Percentiles rank a stretch among this genome's conserved stretches.
These are phyloP conservation scores for Hemaris fuciformis DNA, from an alignment of 2,888 invertebrate genomes.

Conservation along the genomic window DNA sequence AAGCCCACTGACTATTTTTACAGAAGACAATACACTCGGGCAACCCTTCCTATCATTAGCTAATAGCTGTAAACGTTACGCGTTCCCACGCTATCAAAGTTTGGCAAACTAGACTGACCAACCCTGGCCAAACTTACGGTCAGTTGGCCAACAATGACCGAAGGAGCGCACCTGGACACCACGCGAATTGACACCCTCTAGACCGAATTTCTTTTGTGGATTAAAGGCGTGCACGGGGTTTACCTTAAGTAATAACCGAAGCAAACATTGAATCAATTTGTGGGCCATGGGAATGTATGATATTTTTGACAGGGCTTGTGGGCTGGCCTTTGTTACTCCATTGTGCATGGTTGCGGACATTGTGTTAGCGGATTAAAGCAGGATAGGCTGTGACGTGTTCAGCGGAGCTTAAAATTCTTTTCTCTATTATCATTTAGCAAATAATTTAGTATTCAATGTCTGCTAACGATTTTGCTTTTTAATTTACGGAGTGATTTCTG, in stretches of 20 bases:
- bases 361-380: slow-evolving; percentile 48
- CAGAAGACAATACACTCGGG: background rate
- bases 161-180: slow-evolving; percentile 57
- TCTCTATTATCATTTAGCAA: background rate
- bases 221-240: slow-evolving; percentile 66
- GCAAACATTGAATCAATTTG: slow-evolving; percentile 74
- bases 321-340: slow-evolving; percentile 31
- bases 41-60: slow-evolving; percentile 5
- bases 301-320: slow-evolving; percentile 70
- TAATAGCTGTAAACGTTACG: slow-evolving; percentile 45
- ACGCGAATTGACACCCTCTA: slow-evolving; percentile 69
- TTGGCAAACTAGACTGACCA: slow-evolving; percentile 62
- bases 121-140: slow-evolving; percentile 69
- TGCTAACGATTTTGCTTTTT: too few relatives aligned
- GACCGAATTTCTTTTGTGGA: slow-evolving; percentile 52
- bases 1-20: background rate
- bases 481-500: too few relatives aligned
- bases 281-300: slow-evolving; percentile 71
- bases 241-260: slow-evolving; percentile 59
- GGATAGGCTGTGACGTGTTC: slow-evolving; percentile 24
- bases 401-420: slow-evolving; percentile 22
- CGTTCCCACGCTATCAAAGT: slow-evolving; percentile 70
- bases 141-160: slow-evolving; percentile 72
- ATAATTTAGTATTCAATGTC: background rate
- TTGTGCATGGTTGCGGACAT: slow-evolving; percentile 64